Evolutionary conservation across 2,888 invertebrate species (phyloP), one percentile per base, ranked within the genome.

Genomic region (Axea sp.): DNA sequence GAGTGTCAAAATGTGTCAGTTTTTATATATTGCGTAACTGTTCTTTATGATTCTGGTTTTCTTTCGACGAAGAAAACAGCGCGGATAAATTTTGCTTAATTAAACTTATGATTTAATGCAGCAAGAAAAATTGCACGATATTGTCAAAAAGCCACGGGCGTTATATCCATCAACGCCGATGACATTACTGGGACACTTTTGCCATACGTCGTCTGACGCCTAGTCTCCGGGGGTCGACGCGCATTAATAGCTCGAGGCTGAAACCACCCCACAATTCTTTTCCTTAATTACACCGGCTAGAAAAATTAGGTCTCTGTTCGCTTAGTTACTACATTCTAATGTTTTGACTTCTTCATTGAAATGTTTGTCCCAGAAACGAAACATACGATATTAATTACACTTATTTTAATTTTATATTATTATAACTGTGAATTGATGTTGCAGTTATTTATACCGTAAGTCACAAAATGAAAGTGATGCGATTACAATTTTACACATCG

Each of bases 221-320:
- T 49, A 45, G 64, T 64, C 73, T 53, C 59, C 33, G 35, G 55
- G 59, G 67, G 49, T 64, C 60, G 57, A 26, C 43, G 59, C 55
- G 43, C 74, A 69, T 74, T 76, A 72, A 76, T 73, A 73, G 76
- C 74, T 35, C 45, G 26, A 9, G 57, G 68, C 55, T 14, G 15
- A 39, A 64, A 49, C 53, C 35, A 71, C 57, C 60, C 62, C 22
- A 49, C 68, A 22, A 62, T 75, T 72, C 59, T 59, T 75, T 59
- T 62, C 57, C 45, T 39, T 57, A 45, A 62, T 64, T 41, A 64
- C 64, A 47, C 59, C 47, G 12, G 59, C 41, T 19, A 15, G 30
- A 74, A 17, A 51, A 67, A 67, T 67, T 60, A 73, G 67, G 60
- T 59, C 51, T 72, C 19, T n/a, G n/a, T n/a, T n/a, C 19, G 47